Conservation (phyloP, 2,797 vertebrate genomes). For the Alauda arvensis region DNA sequence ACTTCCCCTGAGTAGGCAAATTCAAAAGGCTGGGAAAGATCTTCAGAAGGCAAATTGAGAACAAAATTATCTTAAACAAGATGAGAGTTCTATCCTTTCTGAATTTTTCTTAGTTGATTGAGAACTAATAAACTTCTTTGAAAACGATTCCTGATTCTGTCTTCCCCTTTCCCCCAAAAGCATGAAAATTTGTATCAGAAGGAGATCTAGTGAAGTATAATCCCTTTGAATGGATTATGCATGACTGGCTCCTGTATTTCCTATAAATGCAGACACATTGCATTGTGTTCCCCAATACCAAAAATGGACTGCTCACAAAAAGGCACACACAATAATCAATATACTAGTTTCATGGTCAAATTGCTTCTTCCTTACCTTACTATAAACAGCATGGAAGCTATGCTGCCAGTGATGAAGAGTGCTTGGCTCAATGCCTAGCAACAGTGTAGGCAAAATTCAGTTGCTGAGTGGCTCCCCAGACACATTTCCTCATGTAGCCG, state of each 20-base stretch:
- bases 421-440: conserved; percentile 50
- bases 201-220: neutral
- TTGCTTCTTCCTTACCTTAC: conserved; percentile 3
- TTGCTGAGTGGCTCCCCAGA: conserved; percentile 20
- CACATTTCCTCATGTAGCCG: conserved; percentile 9
- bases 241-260: neutral
- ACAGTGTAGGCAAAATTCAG: conserved; percentile 33
- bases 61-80: neutral
- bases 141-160: neutral
- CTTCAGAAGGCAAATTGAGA: neutral
- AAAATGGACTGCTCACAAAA: neutral
- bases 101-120: neutral
- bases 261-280: neutral
- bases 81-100: neutral
- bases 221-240: neutral
- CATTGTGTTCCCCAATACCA: neutral
- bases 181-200: neutral
- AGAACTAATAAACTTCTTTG: neutral
- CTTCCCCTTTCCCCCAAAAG: neutral
- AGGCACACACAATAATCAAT: neutral
- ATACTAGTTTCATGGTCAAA: neutral
- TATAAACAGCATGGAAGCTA: conserved; percentile 19
- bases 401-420: neutral
- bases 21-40: neutral
- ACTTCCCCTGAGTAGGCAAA: neutral